Evolutionary conservation across 2,797 vertebrate species (phyloP).

Genomic region (Glyptemys insculpta): DNA sequence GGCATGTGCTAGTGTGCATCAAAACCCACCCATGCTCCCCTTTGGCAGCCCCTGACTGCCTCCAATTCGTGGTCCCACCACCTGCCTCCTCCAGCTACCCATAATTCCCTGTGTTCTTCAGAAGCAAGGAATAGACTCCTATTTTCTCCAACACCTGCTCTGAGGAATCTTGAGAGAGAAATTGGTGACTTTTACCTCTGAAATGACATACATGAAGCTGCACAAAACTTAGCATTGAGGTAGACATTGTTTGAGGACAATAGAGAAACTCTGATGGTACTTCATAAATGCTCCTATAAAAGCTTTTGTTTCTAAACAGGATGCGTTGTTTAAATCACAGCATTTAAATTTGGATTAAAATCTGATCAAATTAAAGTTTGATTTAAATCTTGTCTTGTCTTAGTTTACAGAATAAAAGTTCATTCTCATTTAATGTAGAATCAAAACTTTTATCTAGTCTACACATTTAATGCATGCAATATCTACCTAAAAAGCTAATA

Average conservation of each 20-base stretch:
- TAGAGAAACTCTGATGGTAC: rapidly evolving
- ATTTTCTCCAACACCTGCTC: not conserved
- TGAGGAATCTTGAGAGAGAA: not conserved
- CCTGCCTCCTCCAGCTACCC: not conserved
- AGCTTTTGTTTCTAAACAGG: not conserved
- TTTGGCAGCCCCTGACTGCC: not conserved
- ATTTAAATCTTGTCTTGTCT: not conserved
- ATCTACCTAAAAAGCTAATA: not conserved
- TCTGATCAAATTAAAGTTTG: not conserved
- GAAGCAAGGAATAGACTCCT: not conserved
- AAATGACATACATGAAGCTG: not conserved
- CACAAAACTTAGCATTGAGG: not conserved
- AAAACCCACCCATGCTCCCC: not conserved
- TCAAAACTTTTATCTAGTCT: not conserved
- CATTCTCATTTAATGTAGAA: too few relatives aligned
- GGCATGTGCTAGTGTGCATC: not conserved
- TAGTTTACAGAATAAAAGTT: too few relatives aligned
- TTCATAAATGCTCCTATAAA: not conserved
- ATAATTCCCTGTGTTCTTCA: too few relatives aligned
- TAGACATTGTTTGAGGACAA: not conserved
- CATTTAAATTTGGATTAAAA: not conserved
- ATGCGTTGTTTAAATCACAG: not conserved
- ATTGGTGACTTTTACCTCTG: not conserved
- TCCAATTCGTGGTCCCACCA: not conserved
- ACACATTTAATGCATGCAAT: not conserved